Evolutionary conservation across 2,888 invertebrate genomes (phyloP), one percentile per base, ranked within the genome.

Genomic region (Luperina nickerlii): DNA sequence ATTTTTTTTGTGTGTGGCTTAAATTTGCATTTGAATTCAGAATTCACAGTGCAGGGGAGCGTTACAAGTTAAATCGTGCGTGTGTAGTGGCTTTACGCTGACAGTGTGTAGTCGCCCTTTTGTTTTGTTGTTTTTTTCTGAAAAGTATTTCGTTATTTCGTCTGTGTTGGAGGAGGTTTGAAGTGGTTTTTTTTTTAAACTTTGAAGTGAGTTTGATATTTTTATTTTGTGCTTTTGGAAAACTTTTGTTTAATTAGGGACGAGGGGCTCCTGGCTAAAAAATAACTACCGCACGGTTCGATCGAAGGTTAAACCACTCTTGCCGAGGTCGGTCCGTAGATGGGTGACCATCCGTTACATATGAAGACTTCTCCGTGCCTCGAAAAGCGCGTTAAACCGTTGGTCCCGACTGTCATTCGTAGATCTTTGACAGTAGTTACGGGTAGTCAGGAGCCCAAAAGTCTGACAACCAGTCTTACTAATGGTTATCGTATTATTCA

Each of bases 21-120:
- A 77, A 78, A 78, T 79, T 68, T 83, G 71, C 79, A 83, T 86
- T 71, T 81, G 76, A 83, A 84, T 81, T 68, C 73, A 76, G 76
- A 82, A 83, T 80, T 69, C 76, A 77, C 27, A 85, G 60, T 76
- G 82, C 76, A 73, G 54, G 18, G 38, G 42, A 77, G 68, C 79
- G 85, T 74, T 78, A 76, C 68, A 76, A 65, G 82, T 82, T 82
- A 83, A 89, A 88, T 89, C 76, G 86, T 48, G 76, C 78, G 81
- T 79, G 89, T 79, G 71, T 79, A 68, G 78, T 68, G 60, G 54
- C 78, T 79, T 82, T 83, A 80, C 45, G 38, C n/a, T 80, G 82
- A 69, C 74, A 74, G 69, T 76, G 83, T 79, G 70, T 66, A 69
- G 65, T 42, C 6, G 65, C 1, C 4, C 57, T 18, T 66, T 78